Conservation (phyloP, 2,797 vertebrate species). For the Lacerta agilis region DNA sequence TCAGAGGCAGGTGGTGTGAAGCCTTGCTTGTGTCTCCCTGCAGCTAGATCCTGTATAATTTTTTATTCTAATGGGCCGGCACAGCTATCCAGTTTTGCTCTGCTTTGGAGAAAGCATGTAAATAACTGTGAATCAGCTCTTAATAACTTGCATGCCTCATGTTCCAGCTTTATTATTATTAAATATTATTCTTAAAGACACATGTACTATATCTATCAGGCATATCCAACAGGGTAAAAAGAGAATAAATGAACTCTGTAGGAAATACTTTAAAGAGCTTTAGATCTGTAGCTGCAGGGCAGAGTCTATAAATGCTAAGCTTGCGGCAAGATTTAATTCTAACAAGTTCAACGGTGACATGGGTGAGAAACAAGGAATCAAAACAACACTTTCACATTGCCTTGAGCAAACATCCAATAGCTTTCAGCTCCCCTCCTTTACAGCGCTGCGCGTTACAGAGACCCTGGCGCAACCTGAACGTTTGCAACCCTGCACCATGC, state of each 20-base stretch:
- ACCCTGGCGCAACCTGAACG: neutral
- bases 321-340: conserved; percentile 21
- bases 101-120: neutral
- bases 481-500: neutral
- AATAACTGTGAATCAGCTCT: neutral
- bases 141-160: neutral
- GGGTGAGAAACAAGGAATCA: neutral
- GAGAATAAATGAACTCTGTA: conserved; percentile 39
- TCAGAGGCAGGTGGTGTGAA: neutral
- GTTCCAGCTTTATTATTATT: neutral
- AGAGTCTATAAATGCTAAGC: conserved; percentile 7
- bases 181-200: neutral
- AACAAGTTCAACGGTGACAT: conserved; percentile 24
- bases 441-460: too few species aligned
- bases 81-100: neutral
- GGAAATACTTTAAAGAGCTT: conserved; percentile 38
- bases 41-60: too few species aligned
- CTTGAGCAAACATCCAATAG: neutral
- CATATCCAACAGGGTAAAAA: conserved; percentile 25
- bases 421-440: neutral
- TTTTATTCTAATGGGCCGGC: neutral
- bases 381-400: neutral
- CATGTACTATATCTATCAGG: neutral
- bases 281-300: conserved; percentile 25
- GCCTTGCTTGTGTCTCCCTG: neutral